Evolutionary conservation across 2,888 invertebrate genomes (phyloP).

Genomic region (Conistra vaccinii): DNA sequence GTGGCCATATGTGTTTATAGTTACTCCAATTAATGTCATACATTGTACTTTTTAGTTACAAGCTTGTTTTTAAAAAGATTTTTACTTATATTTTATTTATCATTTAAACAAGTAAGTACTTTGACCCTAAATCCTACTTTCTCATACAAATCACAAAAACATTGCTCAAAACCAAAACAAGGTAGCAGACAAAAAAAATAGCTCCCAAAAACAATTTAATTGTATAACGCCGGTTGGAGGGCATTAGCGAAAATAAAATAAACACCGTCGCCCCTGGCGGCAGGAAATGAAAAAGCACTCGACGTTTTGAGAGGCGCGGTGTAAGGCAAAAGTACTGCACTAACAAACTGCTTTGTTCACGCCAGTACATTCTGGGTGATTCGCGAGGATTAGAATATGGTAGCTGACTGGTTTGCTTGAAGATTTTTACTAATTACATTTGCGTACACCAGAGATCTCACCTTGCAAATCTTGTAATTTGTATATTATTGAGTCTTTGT

Average conservation of each 20-base stretch:
- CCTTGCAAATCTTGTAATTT: too few species aligned
- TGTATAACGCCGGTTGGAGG: constrained; percentile 75
- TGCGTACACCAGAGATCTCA: too few species aligned
- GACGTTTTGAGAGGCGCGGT: constrained; percentile 72
- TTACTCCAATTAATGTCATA: too few species aligned
- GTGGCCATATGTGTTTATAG: too few species aligned
- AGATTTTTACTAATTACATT: too few species aligned
- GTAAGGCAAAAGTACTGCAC: constrained; percentile 77
- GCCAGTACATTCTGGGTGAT: constrained; percentile 59
- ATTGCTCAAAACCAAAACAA: constrained; percentile 50
- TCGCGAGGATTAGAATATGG: constrained; percentile 33
- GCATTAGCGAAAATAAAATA: constrained; percentile 80
- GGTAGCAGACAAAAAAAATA: constrained; percentile 58
- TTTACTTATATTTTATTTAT: too few species aligned
- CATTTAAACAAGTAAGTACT: neutral
- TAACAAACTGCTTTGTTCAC: constrained; percentile 84
- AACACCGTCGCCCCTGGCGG: constrained; percentile 76
- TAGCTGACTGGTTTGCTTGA: constrained; percentile 9
- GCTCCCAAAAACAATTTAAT: constrained; percentile 78
- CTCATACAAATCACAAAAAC: constrained; percentile 48
- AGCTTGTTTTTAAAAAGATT: too few species aligned
- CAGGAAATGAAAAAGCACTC: constrained; percentile 84
- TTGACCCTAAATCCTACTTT: neutral
- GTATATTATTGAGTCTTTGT: too few species aligned
- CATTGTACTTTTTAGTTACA: too few species aligned